Evolutionary conservation across 2,797 vertebrate genomes (phyloP).

Genomic region (Crocidura indochinensis): DNA sequence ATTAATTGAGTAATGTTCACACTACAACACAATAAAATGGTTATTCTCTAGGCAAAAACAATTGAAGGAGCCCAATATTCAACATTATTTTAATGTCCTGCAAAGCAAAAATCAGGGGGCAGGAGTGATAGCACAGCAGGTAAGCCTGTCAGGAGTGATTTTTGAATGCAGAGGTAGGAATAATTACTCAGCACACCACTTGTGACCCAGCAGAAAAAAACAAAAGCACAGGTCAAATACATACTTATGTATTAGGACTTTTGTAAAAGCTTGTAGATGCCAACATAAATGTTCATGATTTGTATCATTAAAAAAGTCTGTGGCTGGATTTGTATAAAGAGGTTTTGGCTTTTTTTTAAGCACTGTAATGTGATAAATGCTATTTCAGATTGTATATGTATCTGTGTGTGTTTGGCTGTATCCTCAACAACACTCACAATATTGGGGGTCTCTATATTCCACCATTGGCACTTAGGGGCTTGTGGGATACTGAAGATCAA

Average conservation of each 20-base stretch:
- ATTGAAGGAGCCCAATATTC: not conserved
- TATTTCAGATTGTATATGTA: not conserved
- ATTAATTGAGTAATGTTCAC: slow-evolving; percentile 29
- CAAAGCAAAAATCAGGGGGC: no score
- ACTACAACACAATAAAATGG: not conserved
- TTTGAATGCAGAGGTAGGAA: no score
- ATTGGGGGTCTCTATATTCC: no score
- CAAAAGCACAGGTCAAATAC: slow-evolving; percentile 41
- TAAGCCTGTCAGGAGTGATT: no score
- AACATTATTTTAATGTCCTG: not conserved
- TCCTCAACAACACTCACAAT: no score
- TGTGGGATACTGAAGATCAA: no score
- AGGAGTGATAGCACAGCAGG: no score
- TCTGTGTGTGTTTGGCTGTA: no score
- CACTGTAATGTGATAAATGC: slow-evolving; percentile 8
- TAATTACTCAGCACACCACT: no score
- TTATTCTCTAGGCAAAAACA: not conserved
- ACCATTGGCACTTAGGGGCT: no score
- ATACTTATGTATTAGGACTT: slow-evolving; percentile 7
- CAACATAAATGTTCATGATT: slow-evolving; percentile 30
- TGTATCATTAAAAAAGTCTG: not conserved
- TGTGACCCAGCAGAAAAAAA: no score
- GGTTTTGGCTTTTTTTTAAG: not conserved
- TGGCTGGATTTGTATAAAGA: not conserved
- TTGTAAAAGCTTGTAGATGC: not conserved